Evolutionary conservation across 2,888 invertebrate species (phyloP), one percentile per base, ranked within the genome.

Genomic region (Drosophila atripex): DNA sequence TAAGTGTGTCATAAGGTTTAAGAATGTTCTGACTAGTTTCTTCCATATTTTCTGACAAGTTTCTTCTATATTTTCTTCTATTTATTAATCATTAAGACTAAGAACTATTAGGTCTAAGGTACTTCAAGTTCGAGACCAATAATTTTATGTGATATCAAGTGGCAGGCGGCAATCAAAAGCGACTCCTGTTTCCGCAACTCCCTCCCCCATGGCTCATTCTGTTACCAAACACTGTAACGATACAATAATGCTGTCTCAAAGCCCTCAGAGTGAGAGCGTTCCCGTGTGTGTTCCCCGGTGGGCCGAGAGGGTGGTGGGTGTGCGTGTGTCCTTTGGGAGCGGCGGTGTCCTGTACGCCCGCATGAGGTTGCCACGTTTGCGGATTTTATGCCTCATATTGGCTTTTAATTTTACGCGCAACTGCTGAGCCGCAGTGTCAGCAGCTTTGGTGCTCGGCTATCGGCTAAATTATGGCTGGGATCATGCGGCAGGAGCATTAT

Each of bases 321-420:
- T 7, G 58, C 41, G 41, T 43, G 49, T 16, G 63, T 73, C 49
- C 57, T 43, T 50, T 55, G 41, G 57, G 30, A 23, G 14, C 16
- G 23, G 45, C 41, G 23, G 45, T 39, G 46, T 64, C 64, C 35
- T 38, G 28, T 52, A 49, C 55, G 73, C 66, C 65, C 47, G 63
- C 54, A 58, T 61, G 46, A 66, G 68, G 38, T 54, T 82, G 77
- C 83, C 63, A 64, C 83, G 80, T 83, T 80, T 55, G 76, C 76
- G 72, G 66, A 80, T 77, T 86, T 76, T 72, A 70, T 79, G 72
- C 68, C 77, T 65, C 86, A 86, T 80, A 80, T 83, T 83, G 86
- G 80, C 80, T 83, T 80, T 80, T 86, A 86, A 80, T 80, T 86
- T 80, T 54, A 80, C 66, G 71, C 64, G 64, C 49, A 71, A 64